phyloP scores from a whole-genome alignment of 2,797 vertebrate genomes.

The Urocyon cinereoargenteus region DNA sequence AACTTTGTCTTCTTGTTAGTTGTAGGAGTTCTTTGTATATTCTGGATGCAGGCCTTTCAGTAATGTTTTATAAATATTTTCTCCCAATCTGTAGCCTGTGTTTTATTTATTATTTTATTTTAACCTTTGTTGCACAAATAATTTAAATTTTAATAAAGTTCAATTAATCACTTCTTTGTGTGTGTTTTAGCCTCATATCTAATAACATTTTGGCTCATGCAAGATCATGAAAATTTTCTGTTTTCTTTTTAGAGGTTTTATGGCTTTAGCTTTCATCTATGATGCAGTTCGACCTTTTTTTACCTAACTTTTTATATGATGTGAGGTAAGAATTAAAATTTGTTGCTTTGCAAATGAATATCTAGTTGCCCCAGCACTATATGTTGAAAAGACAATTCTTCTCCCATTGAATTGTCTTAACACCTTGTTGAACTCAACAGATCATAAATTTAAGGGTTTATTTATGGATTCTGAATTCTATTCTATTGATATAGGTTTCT shows the following conservation, averaged over 20 bases:
- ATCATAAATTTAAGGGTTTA: not conserved
- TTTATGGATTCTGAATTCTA: not conserved
- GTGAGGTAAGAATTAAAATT: not conserved
- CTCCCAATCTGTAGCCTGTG: not conserved
- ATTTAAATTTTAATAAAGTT: constrained; percentile 19
- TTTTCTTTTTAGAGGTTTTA: not conserved
- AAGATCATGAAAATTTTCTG: not conserved
- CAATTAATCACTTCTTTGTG: not conserved
- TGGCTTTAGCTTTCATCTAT: not conserved
- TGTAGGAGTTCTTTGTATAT: not conserved
- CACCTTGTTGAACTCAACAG: not conserved
- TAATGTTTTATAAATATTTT: not conserved
- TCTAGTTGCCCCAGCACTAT: not conserved
- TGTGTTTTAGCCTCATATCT: not conserved
- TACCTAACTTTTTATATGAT: not conserved
- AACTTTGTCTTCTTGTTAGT: not conserved
- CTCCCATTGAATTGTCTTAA: not conserved
- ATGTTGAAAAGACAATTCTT: not conserved
- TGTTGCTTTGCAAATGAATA: not conserved
- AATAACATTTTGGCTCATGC: not conserved
- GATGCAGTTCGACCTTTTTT: not conserved
- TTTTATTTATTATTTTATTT: not conserved
- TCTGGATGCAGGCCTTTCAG: not conserved
- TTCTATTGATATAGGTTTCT: not conserved
- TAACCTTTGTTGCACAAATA: not conserved